Evolutionary conservation across 2,888 invertebrate species (phyloP).

Genomic region (Lepidochitona cinerea): DNA sequence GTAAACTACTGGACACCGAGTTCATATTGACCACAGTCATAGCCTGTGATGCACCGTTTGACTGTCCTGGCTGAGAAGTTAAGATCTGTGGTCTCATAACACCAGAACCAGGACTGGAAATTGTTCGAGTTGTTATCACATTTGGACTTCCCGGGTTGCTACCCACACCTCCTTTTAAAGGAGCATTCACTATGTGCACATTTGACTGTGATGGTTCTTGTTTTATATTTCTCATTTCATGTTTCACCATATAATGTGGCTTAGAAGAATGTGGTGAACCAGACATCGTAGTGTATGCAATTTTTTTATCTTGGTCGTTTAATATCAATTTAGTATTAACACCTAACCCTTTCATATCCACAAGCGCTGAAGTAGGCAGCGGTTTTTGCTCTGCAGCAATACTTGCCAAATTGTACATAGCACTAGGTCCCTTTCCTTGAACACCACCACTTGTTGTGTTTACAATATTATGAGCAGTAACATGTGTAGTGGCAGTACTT

Average conservation of each 20-base stretch:
- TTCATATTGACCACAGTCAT: conserved; percentile 48
- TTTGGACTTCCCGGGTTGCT: conserved; percentile 35
- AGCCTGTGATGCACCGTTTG: conserved; percentile 32
- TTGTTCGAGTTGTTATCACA: conserved; percentile 48
- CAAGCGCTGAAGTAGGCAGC: conserved; percentile 26
- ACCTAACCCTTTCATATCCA: not conserved
- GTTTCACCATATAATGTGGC: conserved; percentile 30
- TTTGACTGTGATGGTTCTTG: conserved; percentile 12
- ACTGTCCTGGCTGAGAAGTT: conserved; percentile 37
- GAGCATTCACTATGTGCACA: conserved; percentile 7
- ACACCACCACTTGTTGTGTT: not conserved
- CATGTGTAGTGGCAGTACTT: not conserved
- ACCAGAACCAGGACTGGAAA: conserved; percentile 46
- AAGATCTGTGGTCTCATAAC: conserved; percentile 52
- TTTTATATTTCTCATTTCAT: conserved; percentile 22
- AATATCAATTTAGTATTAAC: not conserved
- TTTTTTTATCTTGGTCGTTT: conserved; percentile 12
- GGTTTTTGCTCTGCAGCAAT: conserved; percentile 64
- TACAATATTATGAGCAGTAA: not conserved
- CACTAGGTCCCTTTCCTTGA: conserved; percentile 24
- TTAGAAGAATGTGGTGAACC: conserved; percentile 17
- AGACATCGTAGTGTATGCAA: not conserved
- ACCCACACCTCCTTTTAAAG: conserved; percentile 2
- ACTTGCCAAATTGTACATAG: conserved; percentile 60
- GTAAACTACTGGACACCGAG: conserved; percentile 13